Evolutionary conservation across 1,140 invertebrate species (phyloP).

Genomic region (Bathynomus jamesi): DNA sequence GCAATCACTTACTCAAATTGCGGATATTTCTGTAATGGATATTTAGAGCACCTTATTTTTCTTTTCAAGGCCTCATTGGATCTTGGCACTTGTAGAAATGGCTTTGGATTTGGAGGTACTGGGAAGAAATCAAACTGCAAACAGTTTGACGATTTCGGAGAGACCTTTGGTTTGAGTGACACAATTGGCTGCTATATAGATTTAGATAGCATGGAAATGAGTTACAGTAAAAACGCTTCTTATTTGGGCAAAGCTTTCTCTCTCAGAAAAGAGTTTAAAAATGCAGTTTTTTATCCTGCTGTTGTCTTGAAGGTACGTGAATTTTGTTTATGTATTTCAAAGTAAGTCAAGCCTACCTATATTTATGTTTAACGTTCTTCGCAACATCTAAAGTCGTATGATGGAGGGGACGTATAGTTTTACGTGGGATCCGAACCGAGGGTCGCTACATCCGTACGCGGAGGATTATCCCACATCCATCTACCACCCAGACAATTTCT

Average conservation of each 20-base stretch:
- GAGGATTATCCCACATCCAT: background rate
- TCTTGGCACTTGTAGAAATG: conserved; percentile 70
- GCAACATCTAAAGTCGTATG: too few relatives aligned
- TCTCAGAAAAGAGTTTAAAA: conserved; percentile 61
- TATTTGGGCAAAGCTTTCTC: conserved; percentile 82
- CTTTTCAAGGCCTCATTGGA: conserved; percentile 51
- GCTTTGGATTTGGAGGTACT: conserved; percentile 98
- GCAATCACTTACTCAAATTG: too few relatives aligned
- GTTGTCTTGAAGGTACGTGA: conserved; percentile 74
- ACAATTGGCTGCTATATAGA: conserved; percentile 87
- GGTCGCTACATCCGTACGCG: too few relatives aligned
- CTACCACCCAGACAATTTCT: background rate
- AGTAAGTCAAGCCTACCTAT: too few relatives aligned
- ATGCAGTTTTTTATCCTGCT: conserved; percentile 77
- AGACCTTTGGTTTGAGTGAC: conserved; percentile 88
- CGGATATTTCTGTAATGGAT: too few relatives aligned
- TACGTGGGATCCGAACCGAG: too few relatives aligned
- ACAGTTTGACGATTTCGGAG: conserved; percentile 94
- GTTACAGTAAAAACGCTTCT: conserved; percentile 84
- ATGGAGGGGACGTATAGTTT: too few relatives aligned
- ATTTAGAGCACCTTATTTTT: too few relatives aligned
- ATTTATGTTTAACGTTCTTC: background rate
- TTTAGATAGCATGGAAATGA: conserved; percentile 70
- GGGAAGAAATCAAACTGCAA: conserved; percentile 94
- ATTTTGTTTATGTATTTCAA: conserved; percentile 3